These are phyloP conservation scores for Ophion costatus DNA, from an alignment of 2,888 invertebrate species.

Conservation along the genomic window DNA sequence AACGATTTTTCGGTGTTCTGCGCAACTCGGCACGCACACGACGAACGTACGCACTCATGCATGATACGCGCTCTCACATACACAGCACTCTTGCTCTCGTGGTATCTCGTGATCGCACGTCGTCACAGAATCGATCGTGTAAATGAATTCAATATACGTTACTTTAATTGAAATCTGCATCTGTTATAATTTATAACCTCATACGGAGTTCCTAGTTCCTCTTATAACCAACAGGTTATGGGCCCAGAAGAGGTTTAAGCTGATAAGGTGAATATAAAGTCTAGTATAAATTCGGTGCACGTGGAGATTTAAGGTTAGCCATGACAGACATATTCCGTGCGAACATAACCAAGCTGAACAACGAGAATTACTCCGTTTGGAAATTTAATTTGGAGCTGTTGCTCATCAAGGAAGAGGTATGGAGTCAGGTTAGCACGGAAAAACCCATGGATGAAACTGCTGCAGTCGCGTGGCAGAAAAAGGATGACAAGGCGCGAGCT, in stretches of 20 bases:
- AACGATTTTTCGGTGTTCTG: neutral
- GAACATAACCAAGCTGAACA: constrained; percentile 60
- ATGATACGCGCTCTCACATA: neutral
- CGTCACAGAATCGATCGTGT: neutral
- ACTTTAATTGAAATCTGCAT: neutral
- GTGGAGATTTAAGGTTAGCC: constrained; percentile 39
- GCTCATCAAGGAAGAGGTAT: constrained; percentile 41
- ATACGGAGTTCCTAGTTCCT: constrained; percentile 1
- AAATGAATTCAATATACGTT: neutral
- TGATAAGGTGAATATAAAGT: constrained; percentile 32
- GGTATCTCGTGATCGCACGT: neutral
- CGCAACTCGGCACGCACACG: neutral
- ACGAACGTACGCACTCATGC: too few species aligned
- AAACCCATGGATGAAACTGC: constrained; percentile 37
- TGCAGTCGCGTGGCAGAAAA: constrained; percentile 57
- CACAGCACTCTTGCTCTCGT: neutral
- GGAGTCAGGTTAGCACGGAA: constrained; percentile 34
- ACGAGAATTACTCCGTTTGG: constrained; percentile 63
- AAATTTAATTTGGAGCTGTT: constrained; percentile 46
- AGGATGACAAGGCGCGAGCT: constrained; percentile 62
- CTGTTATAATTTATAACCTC: neutral
- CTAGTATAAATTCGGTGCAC: constrained; percentile 12
- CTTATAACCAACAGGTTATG: constrained; percentile 41
- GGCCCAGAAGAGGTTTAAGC: constrained; percentile 35
- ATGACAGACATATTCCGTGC: constrained; percentile 45